These are phyloP conservation scores for Ceriagrion tenellum DNA, from an alignment of 2,888 invertebrate species.

Conservation along the genomic window DNA sequence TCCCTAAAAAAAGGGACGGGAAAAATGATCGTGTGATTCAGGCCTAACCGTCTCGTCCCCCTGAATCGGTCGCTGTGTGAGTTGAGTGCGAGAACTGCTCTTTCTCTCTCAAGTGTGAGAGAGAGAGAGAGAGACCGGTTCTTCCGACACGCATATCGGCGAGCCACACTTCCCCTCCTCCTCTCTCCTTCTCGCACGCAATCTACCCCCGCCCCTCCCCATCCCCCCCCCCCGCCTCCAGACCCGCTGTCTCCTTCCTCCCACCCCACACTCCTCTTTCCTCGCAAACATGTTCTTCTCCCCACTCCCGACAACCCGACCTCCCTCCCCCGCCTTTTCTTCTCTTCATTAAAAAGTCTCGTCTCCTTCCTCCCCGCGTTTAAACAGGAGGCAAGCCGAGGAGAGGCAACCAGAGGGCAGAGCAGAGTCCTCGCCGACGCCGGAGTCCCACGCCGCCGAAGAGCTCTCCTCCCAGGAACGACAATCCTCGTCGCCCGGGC, in stretches of 20 bases:
- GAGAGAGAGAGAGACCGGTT: neutral
- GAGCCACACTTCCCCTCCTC: neutral
- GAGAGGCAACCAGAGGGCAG: neutral
- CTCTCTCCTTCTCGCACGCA: neutral
- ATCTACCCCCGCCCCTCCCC: neutral
- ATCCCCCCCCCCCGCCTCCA: neutral
- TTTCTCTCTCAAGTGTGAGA: too few relatives aligned
- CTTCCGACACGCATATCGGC: neutral
- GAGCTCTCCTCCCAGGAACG: neutral
- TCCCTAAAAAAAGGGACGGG: too few relatives aligned
- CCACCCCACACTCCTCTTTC: neutral
- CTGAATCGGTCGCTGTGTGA: too few relatives aligned
- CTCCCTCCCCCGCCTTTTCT: too few relatives aligned
- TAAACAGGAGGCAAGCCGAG: neutral
- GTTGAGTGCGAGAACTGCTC: neutral
- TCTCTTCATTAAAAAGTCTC: slow-evolving; percentile 11
- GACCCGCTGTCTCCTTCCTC: too few relatives aligned
- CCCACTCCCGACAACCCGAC: neutral
- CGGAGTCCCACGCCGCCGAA: neutral
- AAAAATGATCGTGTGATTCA: too few relatives aligned
- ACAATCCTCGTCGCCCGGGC: neutral
- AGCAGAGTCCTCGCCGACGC: neutral
- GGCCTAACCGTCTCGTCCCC: too few relatives aligned
- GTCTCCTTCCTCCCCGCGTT: neutral
- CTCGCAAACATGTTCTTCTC: neutral